Conservation (phyloP, 2,888 invertebrate genomes). For the Aphidoletes aphidimyza region DNA sequence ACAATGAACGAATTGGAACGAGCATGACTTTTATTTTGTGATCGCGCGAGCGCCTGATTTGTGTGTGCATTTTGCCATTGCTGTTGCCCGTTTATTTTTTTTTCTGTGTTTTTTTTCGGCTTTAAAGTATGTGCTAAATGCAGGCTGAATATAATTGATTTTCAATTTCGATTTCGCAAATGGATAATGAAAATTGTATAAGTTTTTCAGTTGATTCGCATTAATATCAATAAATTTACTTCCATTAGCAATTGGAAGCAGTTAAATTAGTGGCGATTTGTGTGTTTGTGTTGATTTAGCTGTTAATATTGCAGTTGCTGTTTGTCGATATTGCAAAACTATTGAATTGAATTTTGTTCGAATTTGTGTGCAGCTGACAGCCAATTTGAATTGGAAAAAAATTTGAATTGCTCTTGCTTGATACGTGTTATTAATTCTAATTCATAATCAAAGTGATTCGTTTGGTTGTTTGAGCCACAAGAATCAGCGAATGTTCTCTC, state of each 20-base stretch:
- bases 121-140: conserved; percentile 27
- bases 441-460: background rate
- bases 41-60: background rate
- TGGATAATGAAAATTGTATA: conserved; percentile 32
- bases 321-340: background rate
- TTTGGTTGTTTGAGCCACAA: background rate
- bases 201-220: conserved; percentile 18
- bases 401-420: too few species aligned
- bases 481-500: too few species aligned
- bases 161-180: conserved; percentile 34
- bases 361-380: too few species aligned
- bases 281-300: background rate
- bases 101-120: background rate
- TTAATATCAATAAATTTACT: conserved; percentile 34
- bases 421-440: background rate
- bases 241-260: background rate
- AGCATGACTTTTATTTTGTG: background rate
- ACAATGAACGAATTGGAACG: background rate
- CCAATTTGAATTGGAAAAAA: too few species aligned
- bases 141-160: conserved; percentile 49
- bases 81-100: too few species aligned
- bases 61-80: conserved; percentile 11
- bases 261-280: background rate
- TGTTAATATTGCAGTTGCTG: background rate
- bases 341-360: background rate